Base-by-base conservation (phyloP, 1,140 invertebrate species). In the Fopius arisanus region DNA sequence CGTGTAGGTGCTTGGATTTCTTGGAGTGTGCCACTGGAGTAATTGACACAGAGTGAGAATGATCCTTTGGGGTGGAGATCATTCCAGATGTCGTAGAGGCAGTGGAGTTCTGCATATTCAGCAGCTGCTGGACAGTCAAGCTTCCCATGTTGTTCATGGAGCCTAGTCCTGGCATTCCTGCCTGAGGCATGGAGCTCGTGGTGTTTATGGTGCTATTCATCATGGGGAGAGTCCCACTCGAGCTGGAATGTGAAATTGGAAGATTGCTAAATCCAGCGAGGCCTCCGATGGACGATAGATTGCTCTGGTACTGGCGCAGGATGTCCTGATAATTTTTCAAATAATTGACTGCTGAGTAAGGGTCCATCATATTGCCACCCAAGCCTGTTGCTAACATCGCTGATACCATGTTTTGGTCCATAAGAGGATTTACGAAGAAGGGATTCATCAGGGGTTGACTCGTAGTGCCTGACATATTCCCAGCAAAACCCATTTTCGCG, bases 311-410 rank as follows among this genome's bases (percentile, higher is more conserved):
- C 26, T 86, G 84, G 23, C 84, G 79, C 3, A 84, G 28, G n/a
- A 87, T 78, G 41, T 88, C 83, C 54, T 86, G 84, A 73, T 86
- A 85, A 74, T 77, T 75, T 65, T 83, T 83, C 0, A 87, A 74
- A 66, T 86, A 87, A 74, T 82, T 85, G 70, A 84, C 80, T 28
- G 83, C 75, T 3, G 83, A 72, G 2, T 85, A 31, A 0, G 83
- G 78, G 74, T 86, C 83, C 63, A 87, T 80, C 73, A 86, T 81
- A 43, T 82, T 85, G 7, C 78, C 72, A 59, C 80, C 68, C 16
- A 87, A 67, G 33, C 82, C 80, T 14, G 78, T 73, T 3, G 85
- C 78, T 7, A 88, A 67, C 76, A 88, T 75, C 2, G 86, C 82
- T 21, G 85, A 81, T 3, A 88, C 59, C 70, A 87, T 81, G 29